Conservation (phyloP, 2,888 invertebrate species). For the Suillia variegata region DNA sequence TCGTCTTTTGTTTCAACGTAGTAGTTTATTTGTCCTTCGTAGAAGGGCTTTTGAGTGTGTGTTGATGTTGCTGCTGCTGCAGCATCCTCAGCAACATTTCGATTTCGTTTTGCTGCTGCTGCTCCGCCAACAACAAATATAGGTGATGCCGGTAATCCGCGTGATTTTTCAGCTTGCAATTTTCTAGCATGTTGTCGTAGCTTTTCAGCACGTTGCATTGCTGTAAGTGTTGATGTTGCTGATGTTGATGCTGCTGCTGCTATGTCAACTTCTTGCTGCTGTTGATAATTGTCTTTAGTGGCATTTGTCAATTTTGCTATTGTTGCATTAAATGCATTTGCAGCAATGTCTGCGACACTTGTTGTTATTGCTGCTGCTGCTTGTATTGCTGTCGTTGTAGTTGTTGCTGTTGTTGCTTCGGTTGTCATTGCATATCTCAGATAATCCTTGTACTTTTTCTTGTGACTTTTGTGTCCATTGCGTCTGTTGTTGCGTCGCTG, state of each 20-base stretch:
- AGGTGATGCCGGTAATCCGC: constrained; percentile 32
- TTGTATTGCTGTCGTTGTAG: constrained; percentile 1
- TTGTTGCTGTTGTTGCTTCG: constrained; percentile 11
- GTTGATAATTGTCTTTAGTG: constrained; percentile 6
- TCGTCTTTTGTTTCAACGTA: constrained; percentile 44
- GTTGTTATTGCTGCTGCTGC: background rate
- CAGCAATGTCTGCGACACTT: background rate
- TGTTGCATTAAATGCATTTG: constrained; percentile 15
- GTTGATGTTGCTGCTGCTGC: constrained; percentile 13
- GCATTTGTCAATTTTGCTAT: constrained; percentile 13
- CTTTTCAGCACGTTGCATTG: constrained; percentile 12
- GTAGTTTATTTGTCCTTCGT: constrained; percentile 57
- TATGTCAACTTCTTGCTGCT: constrained; percentile 12
- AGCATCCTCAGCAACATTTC: constrained; percentile 7
- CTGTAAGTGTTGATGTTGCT: no score
- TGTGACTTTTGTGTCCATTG: constrained; percentile 55
- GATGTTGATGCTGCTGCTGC: no score
- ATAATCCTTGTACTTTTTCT: constrained; percentile 57
- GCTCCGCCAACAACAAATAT: constrained; percentile 31
- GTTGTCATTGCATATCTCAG: constrained; percentile 35
- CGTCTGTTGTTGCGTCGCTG: constrained; percentile 48
- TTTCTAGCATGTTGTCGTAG: constrained; percentile 21
- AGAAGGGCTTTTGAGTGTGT: constrained; percentile 53
- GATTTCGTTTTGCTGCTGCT: no score
- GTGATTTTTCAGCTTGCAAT: constrained; percentile 27